Evolutionary conservation across 2,888 invertebrate species (phyloP), one percentile per base, ranked within the genome.

Genomic region (Trissonchulus latispiculum): DNA sequence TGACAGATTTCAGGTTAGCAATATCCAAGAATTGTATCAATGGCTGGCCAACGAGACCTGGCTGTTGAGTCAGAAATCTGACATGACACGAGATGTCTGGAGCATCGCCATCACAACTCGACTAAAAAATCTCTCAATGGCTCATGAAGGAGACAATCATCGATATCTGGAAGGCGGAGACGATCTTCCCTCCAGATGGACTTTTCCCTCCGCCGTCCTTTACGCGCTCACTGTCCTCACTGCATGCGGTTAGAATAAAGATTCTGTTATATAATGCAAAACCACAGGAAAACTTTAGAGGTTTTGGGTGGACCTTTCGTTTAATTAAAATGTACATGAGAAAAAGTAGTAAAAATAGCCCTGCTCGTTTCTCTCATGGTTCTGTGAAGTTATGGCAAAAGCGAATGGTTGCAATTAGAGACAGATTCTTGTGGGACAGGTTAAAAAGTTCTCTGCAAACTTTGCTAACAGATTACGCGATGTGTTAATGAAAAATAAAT

Each of bases 161-260:
- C n/a, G 35, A 68, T 68, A 36, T 33, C n/a, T 68, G 18, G 69
- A 68, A 36, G 32, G 33, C 29, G 33, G 64, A 15, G 35, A 68
- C 36, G 35, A 66, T 8, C 33, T 72, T 2, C 15, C 23, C 2
- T 32, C 64, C 1, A 81, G 80, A 70, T 82, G 82, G 82, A 82
- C 82, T 0, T 82, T 82, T 72, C 81, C 81, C 2, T 81, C 82
- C 1, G 79, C 81, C 2, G 73, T 81, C 15, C 77, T 82, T 33
- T 82, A 82, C 76, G 81, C 82, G 2, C 76, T 82, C 29, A 82
- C 82, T n/a, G 82, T 82, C 29, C 75, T 82, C 66, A 82, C 82
- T 29, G 82, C 82, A 77, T 82, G 82, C 75, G 81, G 82, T 81
- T 29, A 61, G 64, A n/a, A n/a, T n/a, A 15, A 15, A 59, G n/a